These are phyloP conservation scores for Ursus arctos DNA, from an alignment of 2,113 vertebrate species.

Conservation along the genomic window DNA sequence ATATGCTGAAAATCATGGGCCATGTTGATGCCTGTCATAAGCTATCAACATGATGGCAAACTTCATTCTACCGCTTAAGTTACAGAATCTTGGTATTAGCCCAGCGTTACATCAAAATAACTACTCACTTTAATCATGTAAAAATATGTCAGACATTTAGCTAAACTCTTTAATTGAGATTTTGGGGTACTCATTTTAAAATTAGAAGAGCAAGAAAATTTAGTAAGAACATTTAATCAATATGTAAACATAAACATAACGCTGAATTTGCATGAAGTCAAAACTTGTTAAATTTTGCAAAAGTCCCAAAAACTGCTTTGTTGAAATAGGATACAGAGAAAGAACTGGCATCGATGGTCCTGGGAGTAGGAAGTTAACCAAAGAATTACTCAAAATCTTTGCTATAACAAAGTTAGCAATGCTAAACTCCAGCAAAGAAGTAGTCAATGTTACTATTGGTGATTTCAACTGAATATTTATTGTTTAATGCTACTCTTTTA, in stretches of 20 bases:
- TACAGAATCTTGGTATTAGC: background rate
- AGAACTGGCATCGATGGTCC: background rate
- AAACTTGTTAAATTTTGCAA: background rate
- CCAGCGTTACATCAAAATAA: background rate
- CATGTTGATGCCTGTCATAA: background rate
- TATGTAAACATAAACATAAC: background rate
- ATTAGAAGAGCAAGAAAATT: background rate
- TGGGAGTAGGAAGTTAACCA: background rate
- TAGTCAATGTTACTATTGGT: background rate
- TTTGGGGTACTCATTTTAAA: background rate
- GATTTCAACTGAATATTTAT: background rate
- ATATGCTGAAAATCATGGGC: background rate
- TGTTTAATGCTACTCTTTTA: background rate
- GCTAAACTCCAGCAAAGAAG: background rate
- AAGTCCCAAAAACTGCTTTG: background rate
- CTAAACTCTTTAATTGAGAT: background rate
- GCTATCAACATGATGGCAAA: background rate
- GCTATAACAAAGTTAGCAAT: background rate
- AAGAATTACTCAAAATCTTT: background rate
- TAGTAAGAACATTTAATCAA: background rate
- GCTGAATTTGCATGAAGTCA: background rate
- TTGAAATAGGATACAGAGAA: background rate
- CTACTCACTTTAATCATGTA: background rate
- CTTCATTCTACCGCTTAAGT: background rate
- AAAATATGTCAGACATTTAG: background rate